Evolutionary conservation across 2,888 invertebrate species (phyloP).

Genomic region (Cremastinae sp.): DNA sequence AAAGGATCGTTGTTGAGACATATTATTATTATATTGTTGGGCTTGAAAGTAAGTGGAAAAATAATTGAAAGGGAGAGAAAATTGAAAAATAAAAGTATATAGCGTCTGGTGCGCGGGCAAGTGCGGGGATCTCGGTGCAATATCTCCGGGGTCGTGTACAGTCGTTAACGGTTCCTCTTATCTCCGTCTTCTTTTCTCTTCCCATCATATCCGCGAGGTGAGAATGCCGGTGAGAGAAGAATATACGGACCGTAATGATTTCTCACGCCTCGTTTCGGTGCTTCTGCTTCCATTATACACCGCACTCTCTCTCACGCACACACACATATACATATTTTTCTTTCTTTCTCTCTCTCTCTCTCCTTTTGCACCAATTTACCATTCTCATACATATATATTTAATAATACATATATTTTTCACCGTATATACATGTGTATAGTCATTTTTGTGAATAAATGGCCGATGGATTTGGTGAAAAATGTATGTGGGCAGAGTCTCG

Average conservation of each 20-base stretch:
- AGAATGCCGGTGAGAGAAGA: conserved; percentile 23
- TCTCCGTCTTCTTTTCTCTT: conserved; percentile 60
- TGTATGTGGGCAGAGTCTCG: conserved; percentile 54
- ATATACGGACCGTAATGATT: conserved; percentile 62
- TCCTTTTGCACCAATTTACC: not conserved
- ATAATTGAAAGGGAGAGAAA: no score
- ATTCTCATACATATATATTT: not conserved
- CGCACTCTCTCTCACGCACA: no score
- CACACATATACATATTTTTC: conserved; percentile 5
- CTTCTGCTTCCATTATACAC: conserved; percentile 51
- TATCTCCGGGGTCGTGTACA: conserved; percentile 56
- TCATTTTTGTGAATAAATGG: not conserved
- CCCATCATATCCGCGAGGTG: conserved; percentile 55
- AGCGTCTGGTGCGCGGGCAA: not conserved
- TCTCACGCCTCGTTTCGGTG: conserved; percentile 69
- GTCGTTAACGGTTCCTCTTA: conserved; percentile 60
- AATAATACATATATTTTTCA: conserved; percentile 5
- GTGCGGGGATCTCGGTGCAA: conserved; percentile 41
- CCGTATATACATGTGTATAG: not conserved
- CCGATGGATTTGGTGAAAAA: conserved; percentile 57
- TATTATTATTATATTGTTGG: no score
- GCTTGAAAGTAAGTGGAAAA: no score
- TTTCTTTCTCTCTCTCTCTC: conserved; percentile 17
- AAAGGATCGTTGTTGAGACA: no score
- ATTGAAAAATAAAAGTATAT: no score